Evolutionary conservation across 2,113 vertebrate species (phyloP).

Genomic region (Globicephala melas): DNA sequence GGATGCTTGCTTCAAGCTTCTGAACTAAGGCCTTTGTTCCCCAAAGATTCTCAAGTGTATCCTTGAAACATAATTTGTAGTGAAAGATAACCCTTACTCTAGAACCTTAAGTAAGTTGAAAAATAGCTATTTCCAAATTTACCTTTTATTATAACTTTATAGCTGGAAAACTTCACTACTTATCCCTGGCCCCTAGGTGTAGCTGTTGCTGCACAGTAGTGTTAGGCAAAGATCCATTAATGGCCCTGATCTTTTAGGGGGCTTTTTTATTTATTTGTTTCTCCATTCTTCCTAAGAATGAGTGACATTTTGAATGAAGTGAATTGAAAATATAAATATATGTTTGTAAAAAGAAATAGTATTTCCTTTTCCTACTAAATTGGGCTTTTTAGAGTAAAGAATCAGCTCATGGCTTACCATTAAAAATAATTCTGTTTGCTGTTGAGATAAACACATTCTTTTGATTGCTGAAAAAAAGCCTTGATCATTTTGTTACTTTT

Average conservation of each 20-base stretch:
- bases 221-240: background rate
- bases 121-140: background rate
- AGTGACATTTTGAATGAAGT: background rate
- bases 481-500: constrained; percentile 3
- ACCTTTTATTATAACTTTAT: background rate
- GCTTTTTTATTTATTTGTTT: background rate
- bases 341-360: constrained; percentile 1
- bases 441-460: background rate
- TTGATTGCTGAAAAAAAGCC: background rate
- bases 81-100: background rate
- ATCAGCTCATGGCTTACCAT: background rate
- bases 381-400: background rate
- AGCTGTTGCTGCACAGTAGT: constrained; percentile 65
- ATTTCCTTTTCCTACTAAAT: constrained; percentile 24
- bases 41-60: background rate
- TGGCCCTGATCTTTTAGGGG: background rate
- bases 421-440: background rate
- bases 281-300: background rate
- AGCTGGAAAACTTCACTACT: background rate
- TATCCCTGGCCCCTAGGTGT: constrained; percentile 76
- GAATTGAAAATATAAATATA: background rate
- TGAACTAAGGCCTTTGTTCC: background rate
- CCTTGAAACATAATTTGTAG: background rate
- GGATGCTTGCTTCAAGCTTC: background rate
- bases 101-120: background rate